Evolutionary conservation across 2,113 vertebrate species (phyloP).

Genomic region (Muntiacus reevesi): DNA sequence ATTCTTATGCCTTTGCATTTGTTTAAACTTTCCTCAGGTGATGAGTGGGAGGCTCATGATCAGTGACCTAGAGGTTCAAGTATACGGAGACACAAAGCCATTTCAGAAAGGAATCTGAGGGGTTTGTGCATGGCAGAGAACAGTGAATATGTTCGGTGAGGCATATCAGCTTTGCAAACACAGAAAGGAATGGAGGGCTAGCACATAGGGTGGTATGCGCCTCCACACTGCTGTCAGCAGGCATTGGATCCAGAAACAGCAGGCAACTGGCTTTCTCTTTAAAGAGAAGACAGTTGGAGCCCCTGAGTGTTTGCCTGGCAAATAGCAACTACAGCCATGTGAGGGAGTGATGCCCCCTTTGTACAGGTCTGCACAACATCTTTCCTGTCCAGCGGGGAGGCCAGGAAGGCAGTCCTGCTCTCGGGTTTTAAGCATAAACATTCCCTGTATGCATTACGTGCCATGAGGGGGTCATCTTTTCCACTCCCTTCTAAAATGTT

Average conservation of each 20-base stretch:
- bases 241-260: background rate
- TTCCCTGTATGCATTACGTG: background rate
- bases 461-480: conserved; percentile 41
- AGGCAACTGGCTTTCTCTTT: background rate
- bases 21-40: conserved; percentile 38
- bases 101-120: conserved; percentile 49
- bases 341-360: background rate
- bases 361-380: background rate
- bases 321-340: background rate
- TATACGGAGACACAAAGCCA: conserved; percentile 26
- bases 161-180: conserved; percentile 31
- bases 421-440: conserved; percentile 26
- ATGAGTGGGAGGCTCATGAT: background rate
- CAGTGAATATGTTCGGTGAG: conserved; percentile 8
- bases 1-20: background rate
- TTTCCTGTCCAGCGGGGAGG: background rate
- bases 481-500: conserved; percentile 51
- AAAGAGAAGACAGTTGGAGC: background rate
- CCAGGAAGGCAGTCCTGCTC: background rate
- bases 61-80: background rate
- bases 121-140: conserved; percentile 36
- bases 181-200: background rate
- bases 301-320: background rate
- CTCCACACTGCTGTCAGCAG: background rate
- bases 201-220: background rate